These are phyloP conservation scores for Riparia riparia DNA, from an alignment of 2,113 vertebrate genomes.

Conservation along the genomic window DNA sequence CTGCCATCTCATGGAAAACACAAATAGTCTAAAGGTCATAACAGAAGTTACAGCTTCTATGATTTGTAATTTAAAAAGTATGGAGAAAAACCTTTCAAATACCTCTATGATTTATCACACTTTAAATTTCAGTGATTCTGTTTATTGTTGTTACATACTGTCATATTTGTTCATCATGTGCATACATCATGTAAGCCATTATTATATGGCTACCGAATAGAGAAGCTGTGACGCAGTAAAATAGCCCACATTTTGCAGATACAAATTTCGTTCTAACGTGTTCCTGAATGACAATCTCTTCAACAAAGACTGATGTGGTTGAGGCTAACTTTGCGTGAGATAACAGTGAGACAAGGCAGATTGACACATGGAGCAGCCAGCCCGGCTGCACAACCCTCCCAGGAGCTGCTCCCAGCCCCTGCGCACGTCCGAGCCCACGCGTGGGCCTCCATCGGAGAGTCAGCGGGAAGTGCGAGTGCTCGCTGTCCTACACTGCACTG, in stretches of 20 bases:
- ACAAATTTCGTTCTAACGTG: accelerated
- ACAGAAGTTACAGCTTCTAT: background rate
- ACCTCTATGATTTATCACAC: background rate
- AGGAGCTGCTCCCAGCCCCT: background rate
- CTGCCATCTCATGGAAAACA: background rate
- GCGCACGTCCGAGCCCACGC: background rate
- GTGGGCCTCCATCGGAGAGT: background rate
- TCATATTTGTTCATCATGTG: background rate
- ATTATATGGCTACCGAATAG: background rate
- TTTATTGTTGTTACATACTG: background rate
- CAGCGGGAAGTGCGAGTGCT: conserved; percentile 39
- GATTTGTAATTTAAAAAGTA: background rate
- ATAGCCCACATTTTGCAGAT: background rate
- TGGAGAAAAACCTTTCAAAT: background rate
- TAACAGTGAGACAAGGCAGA: background rate
- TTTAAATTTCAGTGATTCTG: background rate
- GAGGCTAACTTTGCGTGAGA: background rate
- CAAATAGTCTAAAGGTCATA: background rate
- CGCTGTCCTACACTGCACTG: background rate
- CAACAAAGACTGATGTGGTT: background rate
- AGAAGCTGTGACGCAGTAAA: background rate
- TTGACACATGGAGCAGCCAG: background rate
- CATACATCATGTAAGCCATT: accelerated
- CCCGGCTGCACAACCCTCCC: background rate
- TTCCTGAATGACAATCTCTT: background rate